phyloP scores from a whole-genome alignment of 2,797 vertebrate species.

The Protonibea diacanthus region DNA sequence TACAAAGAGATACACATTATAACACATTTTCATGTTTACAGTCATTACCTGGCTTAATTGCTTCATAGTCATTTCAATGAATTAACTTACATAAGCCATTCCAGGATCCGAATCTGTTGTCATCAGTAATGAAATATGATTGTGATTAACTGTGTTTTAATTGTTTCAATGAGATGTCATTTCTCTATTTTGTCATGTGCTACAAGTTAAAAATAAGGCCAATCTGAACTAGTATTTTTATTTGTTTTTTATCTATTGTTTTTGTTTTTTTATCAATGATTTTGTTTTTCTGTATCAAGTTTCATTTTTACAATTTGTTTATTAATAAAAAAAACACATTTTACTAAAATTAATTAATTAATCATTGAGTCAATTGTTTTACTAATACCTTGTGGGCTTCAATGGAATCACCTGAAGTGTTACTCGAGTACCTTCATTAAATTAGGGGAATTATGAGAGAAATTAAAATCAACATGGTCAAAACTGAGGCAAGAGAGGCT shows the following conservation, averaged over 20 bases:
- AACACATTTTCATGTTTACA: conserved; percentile 50
- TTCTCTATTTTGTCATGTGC: not conserved
- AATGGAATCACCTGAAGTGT: not conserved
- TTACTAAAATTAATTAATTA: not conserved
- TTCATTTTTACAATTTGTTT: conserved; percentile 44
- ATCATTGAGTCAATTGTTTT: not conserved
- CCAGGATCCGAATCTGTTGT: too few relatives aligned
- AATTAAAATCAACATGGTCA: not conserved
- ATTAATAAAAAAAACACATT: conserved; percentile 39
- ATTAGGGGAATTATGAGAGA: not conserved
- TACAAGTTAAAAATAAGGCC: not conserved
- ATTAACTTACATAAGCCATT: too few relatives aligned
- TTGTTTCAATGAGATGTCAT: not conserved
- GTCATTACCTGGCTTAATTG: not conserved
- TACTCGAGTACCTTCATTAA: not conserved
- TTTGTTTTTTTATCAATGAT: not conserved
- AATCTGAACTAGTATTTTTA: not conserved
- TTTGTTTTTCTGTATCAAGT: conserved; percentile 4
- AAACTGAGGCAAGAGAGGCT: not conserved
- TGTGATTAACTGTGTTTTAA: too few relatives aligned
- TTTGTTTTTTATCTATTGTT: too few relatives aligned
- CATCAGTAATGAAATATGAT: too few relatives aligned
- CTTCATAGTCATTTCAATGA: not conserved
- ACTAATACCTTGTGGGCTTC: not conserved
- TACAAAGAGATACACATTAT: not conserved